A percentile compares a stretch with the other conserved stretches of the same genome.
phyloP scores from a whole-genome alignment of 1,140 invertebrate genomes.

The Agrypnia vestita region DNA sequence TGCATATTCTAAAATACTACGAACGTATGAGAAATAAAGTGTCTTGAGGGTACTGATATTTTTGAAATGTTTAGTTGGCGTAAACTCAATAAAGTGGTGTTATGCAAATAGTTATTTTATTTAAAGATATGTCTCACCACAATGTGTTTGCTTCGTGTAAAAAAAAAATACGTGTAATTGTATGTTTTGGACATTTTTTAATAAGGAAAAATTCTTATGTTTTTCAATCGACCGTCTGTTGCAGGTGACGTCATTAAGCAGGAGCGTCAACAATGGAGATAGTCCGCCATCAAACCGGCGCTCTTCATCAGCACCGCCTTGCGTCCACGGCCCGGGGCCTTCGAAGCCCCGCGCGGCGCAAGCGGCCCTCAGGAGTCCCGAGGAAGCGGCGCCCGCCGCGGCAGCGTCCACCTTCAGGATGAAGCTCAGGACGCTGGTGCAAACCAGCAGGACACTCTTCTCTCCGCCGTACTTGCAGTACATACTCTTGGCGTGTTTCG shows the following conservation, averaged over 20 bases:
- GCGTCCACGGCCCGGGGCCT: background rate
- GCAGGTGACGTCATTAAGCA: constrained; percentile 70
- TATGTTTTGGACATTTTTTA: no score
- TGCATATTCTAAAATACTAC: no score
- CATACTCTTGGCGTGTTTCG: constrained; percentile 72
- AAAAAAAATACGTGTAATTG: no score
- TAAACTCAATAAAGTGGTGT: no score
- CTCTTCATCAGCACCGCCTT: constrained; percentile 33
- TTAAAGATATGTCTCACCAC: no score
- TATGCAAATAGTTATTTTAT: no score
- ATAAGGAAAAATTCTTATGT: no score
- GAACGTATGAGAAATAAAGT: no score
- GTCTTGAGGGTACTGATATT: no score
- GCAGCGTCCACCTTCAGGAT: background rate
- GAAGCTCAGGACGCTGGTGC: constrained; percentile 33
- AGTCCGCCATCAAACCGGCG: constrained; percentile 32
- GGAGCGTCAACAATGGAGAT: constrained; percentile 64
- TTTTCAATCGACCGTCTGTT: background rate
- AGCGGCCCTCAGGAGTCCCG: background rate
- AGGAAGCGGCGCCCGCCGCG: background rate
- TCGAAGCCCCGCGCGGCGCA: background rate
- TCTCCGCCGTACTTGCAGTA: constrained; percentile 72
- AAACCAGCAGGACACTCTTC: constrained; percentile 67
- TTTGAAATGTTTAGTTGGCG: no score
- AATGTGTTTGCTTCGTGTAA: no score